Evolutionary conservation across 2,797 vertebrate species (phyloP), one percentile per base, ranked within the genome.

Genomic region (Chelon auratus): DNA sequence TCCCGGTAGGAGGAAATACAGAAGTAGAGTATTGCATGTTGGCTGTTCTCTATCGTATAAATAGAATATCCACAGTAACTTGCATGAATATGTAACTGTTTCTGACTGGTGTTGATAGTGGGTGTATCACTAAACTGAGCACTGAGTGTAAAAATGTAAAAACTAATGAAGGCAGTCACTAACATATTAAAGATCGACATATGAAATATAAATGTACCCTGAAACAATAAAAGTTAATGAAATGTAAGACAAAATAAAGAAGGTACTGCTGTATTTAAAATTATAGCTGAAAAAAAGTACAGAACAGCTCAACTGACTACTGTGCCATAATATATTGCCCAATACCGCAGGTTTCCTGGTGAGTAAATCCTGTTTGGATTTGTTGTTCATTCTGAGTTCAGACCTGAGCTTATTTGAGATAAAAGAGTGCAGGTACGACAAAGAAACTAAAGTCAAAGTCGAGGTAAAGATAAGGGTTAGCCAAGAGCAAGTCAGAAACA

Each of bases 391-490:
- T 60, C 68, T 50, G 62, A 55, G 26, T 72, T 65, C 9, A 66
- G 79, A 22, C 12, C 14, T 2, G 10, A 57, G 20, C 1, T 62
- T 64, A 24, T 50, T 51, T 58, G 14, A 47, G 47, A 58, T 65
- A 51, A 55, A 48, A 48, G 11, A 20, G 24, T 36, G 7, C 24
- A 42, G 1, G 5, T 36, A 33, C 8, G 22, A 66, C 22, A 62
- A 36, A 48, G 57, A 65, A 72, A 64, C 68, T 69, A 55, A 78
- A 63, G 72, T 56, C 68, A 26, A 55, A 26, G 65, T 55, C 63
- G 24, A 56, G 26, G 66, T 71, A 22, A 40, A 66, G 71, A 66
- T 66, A 76, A 66, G 45, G 37, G n/a, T n/a, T 8, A 20, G 9
- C 18, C 4, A 50, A 45, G 10, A 37, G 17, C 14, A 52, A 5